Evolutionary conservation across 1,140 invertebrate species (phyloP).

Genomic region (Ostrea edulis): DNA sequence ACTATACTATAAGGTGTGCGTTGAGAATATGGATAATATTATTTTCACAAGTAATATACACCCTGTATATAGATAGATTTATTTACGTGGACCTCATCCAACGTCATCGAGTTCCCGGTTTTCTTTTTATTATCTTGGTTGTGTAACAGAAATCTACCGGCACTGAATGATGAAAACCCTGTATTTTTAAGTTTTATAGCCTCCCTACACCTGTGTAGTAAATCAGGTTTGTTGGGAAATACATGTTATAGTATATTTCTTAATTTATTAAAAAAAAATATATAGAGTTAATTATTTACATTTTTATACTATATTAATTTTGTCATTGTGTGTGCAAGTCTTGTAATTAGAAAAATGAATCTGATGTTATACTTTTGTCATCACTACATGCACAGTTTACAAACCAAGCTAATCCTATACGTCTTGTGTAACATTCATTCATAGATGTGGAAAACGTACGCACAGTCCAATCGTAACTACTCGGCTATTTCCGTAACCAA

Average conservation of each 20-base stretch:
- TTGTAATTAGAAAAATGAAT: too few relatives aligned
- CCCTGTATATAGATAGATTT: not conserved
- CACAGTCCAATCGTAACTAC: too few relatives aligned
- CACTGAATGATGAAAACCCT: not conserved
- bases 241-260: constrained; percentile 6
- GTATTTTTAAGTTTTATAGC: too few relatives aligned
- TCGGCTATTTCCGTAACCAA: too few relatives aligned
- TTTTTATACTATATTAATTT: too few relatives aligned
- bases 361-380: too few relatives aligned
- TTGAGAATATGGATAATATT: not conserved
- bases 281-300: not conserved
- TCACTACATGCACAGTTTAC: too few relatives aligned
- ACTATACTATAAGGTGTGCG: not conserved
- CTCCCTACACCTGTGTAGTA: too few relatives aligned
- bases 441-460: not conserved
- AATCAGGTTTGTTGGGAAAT: too few relatives aligned
- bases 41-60: not conserved
- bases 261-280: not conserved
- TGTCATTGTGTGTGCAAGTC: too few relatives aligned
- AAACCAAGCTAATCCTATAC: not conserved
- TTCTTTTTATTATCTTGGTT: not conserved
- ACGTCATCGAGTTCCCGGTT: constrained; percentile 9
- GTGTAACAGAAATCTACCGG: not conserved
- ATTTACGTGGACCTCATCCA: not conserved
- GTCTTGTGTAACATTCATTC: too few relatives aligned